Percentiles rank a stretch among this genome's conserved stretches.
These are phyloP conservation scores for Osmerus mordax DNA, from an alignment of 2,113 vertebrate species.

Conservation along the genomic window DNA sequence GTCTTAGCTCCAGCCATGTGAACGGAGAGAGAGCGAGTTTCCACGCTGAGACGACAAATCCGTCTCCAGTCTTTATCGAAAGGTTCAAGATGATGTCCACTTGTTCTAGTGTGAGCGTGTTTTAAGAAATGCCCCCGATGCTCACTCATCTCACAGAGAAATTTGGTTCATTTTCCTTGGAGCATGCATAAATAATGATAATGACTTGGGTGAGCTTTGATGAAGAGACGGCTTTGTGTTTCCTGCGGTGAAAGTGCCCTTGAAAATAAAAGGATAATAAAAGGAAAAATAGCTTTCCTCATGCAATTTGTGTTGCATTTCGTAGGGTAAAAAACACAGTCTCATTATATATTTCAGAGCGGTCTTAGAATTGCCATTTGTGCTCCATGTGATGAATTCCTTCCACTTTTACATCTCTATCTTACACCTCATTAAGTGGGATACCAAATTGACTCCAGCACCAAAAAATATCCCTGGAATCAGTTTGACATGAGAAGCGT, in stretches of 20 bases:
- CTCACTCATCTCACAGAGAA: slow-evolving; percentile 39
- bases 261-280: slow-evolving; percentile 58
- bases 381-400: slow-evolving; percentile 56
- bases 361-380: slow-evolving; percentile 52
- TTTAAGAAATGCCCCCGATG: slow-evolving; percentile 23
- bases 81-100: slow-evolving; percentile 11
- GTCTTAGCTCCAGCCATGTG: not conserved
- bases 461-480: slow-evolving; percentile 45
- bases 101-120: slow-evolving; percentile 12
- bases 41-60: not conserved
- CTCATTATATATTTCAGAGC: slow-evolving; percentile 56
- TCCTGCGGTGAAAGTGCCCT: slow-evolving; percentile 59
- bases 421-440: slow-evolving; percentile 42
- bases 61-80: not conserved
- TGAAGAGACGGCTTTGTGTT: slow-evolving; percentile 50
- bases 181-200: slow-evolving; percentile 70
- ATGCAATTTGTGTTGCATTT: slow-evolving; percentile 45
- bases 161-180: slow-evolving; percentile 36
- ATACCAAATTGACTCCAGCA: slow-evolving; percentile 58
- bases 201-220: slow-evolving; percentile 55
- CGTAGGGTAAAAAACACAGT: slow-evolving; percentile 30
- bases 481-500: slow-evolving; percentile 49
- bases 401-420: slow-evolving; percentile 48
- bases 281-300: slow-evolving; percentile 58
- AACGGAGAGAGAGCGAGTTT: not conserved